Percentiles rank a stretch among this genome's conserved stretches.
Evolutionary conservation across 1,140 invertebrate genomes (phyloP).

Genomic region (Drosophila setifemur): DNA sequence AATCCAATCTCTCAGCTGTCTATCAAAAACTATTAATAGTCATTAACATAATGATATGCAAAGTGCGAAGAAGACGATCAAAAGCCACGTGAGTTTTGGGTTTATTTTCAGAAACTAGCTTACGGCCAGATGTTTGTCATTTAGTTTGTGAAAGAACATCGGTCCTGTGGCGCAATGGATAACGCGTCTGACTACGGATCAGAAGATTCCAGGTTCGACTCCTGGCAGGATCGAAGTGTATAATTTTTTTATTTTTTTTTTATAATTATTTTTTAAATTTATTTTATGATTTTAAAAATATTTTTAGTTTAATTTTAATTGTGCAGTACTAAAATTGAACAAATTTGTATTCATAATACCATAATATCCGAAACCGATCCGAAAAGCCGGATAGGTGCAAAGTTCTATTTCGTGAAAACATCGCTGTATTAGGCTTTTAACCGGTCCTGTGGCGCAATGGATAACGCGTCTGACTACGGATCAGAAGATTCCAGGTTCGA

Average conservation of each 20-base stretch:
- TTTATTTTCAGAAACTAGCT: slow-evolving; percentile 15
- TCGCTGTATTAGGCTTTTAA: slow-evolving; percentile 84
- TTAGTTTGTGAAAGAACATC: neutral
- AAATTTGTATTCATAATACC: neutral
- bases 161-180: slow-evolving; percentile 84
- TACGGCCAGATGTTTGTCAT: neutral
- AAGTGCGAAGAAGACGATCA: neutral
- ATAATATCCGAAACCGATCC: too few species aligned
- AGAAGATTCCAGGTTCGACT: slow-evolving; percentile 89
- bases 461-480: slow-evolving; percentile 89
- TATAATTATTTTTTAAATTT: too few species aligned
- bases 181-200: slow-evolving; percentile 88
- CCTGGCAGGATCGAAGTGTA: slow-evolving; percentile 81
- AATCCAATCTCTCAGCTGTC: slow-evolving; percentile 32
- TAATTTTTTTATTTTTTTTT: too few species aligned
- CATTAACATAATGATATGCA: slow-evolving; percentile 40
- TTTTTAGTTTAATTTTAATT: neutral
- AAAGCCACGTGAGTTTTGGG: neutral
- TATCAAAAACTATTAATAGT: slow-evolving; percentile 10
- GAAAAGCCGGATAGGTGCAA: too few species aligned
- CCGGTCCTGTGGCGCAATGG: slow-evolving; percentile 83
- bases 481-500: slow-evolving; percentile 89
- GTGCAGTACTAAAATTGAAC: neutral
- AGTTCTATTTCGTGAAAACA: neutral
- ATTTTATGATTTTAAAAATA: too few species aligned